These are phyloP conservation scores for Lepisosteus osseus DNA, from an alignment of 2,113 vertebrate genomes.

Conservation along the genomic window DNA sequence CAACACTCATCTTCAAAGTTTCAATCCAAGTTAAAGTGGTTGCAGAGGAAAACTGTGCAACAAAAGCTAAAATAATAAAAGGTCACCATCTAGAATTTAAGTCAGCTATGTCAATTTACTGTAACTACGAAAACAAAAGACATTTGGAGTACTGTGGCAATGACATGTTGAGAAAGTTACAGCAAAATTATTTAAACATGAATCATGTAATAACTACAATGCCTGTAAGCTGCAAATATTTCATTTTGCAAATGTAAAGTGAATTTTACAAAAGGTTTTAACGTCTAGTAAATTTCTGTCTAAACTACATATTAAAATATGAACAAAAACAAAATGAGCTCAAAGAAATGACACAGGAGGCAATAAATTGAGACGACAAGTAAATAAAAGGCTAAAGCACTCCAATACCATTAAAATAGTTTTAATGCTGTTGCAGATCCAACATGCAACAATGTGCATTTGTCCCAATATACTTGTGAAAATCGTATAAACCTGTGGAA, in stretches of 20 bases:
- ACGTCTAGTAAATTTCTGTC: conserved; percentile 4
- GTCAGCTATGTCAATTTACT: no score
- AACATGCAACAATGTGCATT: conserved; percentile 98
- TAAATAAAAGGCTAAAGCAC: conserved; percentile 99
- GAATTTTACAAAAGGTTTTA: background rate
- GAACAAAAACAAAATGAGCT: conserved; percentile 76
- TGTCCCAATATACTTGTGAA: conserved; percentile 69
- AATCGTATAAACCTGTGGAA: conserved; percentile 52
- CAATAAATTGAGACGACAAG: conserved; percentile 99
- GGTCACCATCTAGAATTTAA: no score
- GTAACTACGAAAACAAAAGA: no score
- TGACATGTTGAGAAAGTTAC: no score
- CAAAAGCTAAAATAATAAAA: no score
- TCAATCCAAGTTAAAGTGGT: no score
- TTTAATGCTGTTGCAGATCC: conserved; percentile 99
- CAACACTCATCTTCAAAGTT: no score
- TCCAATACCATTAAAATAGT: conserved; percentile 99
- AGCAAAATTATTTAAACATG: no score
- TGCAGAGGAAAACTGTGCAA: no score
- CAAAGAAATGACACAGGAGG: conserved; percentile 99
- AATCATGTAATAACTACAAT: background rate
- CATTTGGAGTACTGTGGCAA: no score
- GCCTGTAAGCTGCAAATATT: conserved; percentile 18
- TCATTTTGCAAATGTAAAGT: background rate
- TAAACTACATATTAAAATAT: conserved; percentile 31